Percentiles rank a stretch among this genome's conserved stretches.
phyloP scores from a whole-genome alignment of 1,140 invertebrate genomes.

The Colletes latitarsis region DNA sequence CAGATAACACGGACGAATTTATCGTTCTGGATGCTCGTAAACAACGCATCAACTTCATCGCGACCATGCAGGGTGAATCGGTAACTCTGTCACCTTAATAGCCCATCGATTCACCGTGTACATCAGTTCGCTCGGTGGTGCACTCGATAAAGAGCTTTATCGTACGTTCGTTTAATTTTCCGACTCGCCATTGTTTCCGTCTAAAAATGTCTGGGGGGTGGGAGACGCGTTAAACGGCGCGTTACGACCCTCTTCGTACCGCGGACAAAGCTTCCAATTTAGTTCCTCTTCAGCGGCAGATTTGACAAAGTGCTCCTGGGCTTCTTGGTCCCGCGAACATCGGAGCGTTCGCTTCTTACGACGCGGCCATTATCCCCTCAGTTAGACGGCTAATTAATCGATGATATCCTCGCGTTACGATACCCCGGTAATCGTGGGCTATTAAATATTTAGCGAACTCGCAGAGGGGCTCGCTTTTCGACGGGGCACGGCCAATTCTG shows the following conservation, averaged over 20 bases:
- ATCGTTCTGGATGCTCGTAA: too few relatives aligned
- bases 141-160: too few relatives aligned
- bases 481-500: not conserved
- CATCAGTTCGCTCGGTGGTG: too few relatives aligned
- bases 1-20: too few relatives aligned
- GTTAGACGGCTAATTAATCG: slow-evolving; percentile 31
- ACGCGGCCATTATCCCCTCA: slow-evolving; percentile 6
- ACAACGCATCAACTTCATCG: too few relatives aligned
- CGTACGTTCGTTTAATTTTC: too few relatives aligned
- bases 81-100: too few relatives aligned
- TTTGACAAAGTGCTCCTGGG: slow-evolving; percentile 28
- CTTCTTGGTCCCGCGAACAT: too few relatives aligned
- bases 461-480: not conserved
- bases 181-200: too few relatives aligned
- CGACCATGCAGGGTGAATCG: too few relatives aligned
- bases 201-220: too few relatives aligned
- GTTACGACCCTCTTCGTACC: not conserved
- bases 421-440: slow-evolving; percentile 16
- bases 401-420: slow-evolving; percentile 24
- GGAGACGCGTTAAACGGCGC: not conserved
- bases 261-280: not conserved
- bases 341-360: not conserved
- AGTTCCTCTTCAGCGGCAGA: not conserved
- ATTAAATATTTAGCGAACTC: slow-evolving; percentile 24
- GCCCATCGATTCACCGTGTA: too few relatives aligned